A percentile compares a stretch with the other conserved stretches of the same genome.
phyloP scores from a whole-genome alignment of 2,797 vertebrate genomes.

The Telmatherina bonti region DNA sequence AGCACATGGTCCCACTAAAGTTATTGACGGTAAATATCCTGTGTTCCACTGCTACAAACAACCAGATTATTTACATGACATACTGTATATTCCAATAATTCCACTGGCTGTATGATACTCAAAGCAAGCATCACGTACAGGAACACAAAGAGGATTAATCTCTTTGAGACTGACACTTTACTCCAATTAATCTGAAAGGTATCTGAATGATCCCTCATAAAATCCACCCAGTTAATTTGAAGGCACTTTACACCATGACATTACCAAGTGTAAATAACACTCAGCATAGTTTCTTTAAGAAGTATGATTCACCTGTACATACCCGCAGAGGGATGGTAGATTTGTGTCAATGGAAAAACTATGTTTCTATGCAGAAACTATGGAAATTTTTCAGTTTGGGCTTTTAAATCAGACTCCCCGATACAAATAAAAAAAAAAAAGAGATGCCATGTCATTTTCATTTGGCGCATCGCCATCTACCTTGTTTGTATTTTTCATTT shows the following conservation, averaged over 20 bases:
- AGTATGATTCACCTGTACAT: constrained; percentile 22
- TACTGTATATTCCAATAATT: constrained; percentile 23
- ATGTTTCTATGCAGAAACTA: constrained; percentile 34
- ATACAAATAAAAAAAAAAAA: neutral
- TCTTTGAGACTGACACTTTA: constrained; percentile 7
- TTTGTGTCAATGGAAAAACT: constrained; percentile 30
- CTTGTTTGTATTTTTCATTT: constrained; percentile 23
- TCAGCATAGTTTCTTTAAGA: constrained; percentile 34
- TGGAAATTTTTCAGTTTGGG: constrained; percentile 22
- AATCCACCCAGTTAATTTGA: constrained; percentile 35
- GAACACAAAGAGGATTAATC: constrained; percentile 12
- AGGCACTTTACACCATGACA: constrained; percentile 48
- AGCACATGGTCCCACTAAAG: constrained; percentile 50
- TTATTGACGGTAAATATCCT: constrained; percentile 56
- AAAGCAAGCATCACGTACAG: neutral
- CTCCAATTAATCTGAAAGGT: constrained; percentile 15
- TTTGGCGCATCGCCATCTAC: constrained; percentile 11
- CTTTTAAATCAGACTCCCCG: constrained; percentile 23
- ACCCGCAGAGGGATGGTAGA: constrained; percentile 34
- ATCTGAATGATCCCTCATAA: constrained; percentile 26
- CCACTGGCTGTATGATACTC: constrained; percentile 7
- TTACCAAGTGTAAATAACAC: constrained; percentile 38
- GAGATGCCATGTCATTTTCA: neutral
- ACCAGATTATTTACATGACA: constrained; percentile 33
- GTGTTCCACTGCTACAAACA: constrained; percentile 30